Evolutionary conservation across 35 echinoderm and acorn worm genomes (phyloP).

Genomic region (Anneissia japonica): DNA sequence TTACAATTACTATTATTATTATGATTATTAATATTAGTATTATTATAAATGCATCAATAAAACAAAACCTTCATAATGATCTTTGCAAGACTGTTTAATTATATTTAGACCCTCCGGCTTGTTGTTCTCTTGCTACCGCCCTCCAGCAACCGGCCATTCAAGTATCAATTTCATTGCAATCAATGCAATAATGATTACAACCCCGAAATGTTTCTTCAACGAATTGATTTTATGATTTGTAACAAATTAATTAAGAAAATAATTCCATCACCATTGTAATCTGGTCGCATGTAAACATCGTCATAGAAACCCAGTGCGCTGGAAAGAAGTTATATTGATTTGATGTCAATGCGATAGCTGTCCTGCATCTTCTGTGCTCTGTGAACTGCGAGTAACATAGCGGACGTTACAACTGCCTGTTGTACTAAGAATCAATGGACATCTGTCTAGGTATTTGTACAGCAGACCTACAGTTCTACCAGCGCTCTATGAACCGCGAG

Average conservation of each 20-base stretch:
- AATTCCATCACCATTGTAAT: neutral
- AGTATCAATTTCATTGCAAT: neutral
- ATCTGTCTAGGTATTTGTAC: neutral
- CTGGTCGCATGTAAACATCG: neutral
- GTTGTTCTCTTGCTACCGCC: too few relatives aligned
- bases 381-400: neutral
- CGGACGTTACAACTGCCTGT: neutral
- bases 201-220: neutral
- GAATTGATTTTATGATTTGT: neutral
- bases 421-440: neutral
- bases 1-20: too few relatives aligned
- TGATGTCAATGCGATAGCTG: neutral
- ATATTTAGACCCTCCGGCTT: too few relatives aligned
- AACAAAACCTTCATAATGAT: too few relatives aligned
- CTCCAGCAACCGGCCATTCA: too few relatives aligned
- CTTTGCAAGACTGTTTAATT: too few relatives aligned
- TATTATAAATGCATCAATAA: too few relatives aligned
- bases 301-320: neutral
- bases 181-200: neutral
- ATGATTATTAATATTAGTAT: too few relatives aligned
- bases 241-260: slow-evolving; percentile 3
- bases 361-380: too few relatives aligned
- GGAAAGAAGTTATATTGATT: neutral
- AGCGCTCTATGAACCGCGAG: too few relatives aligned
- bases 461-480: too few relatives aligned